phyloP scores from a whole-genome alignment of 30 jellyfish, hydroid and myxozoan genomes.

The Turritopsis dohrnii region DNA sequence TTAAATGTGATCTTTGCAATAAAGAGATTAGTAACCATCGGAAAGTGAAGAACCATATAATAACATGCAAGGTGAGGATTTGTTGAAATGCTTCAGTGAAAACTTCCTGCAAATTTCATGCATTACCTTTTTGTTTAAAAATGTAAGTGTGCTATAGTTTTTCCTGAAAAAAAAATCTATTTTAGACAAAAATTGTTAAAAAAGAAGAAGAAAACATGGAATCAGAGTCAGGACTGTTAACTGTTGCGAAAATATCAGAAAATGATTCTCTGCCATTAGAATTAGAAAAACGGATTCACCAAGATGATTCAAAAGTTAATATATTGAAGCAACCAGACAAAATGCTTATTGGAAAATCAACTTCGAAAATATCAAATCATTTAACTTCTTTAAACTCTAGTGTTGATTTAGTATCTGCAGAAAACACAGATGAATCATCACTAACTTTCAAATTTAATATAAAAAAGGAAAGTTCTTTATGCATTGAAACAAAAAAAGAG shows the following conservation, averaged over 20 bases:
- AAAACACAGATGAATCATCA: not conserved
- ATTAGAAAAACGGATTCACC: not conserved
- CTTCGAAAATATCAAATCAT: not conserved
- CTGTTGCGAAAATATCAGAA: not conserved
- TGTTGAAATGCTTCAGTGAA: not conserved
- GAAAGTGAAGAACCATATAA: slow-evolving; percentile 11
- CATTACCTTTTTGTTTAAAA: too few relatives aligned
- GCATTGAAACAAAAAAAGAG: not conserved
- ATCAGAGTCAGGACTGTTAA: not conserved
- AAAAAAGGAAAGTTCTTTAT: not conserved
- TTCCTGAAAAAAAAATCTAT: too few relatives aligned
- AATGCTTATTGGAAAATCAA: not conserved
- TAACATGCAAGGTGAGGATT: not conserved
- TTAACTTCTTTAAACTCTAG: not conserved
- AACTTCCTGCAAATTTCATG: too few relatives aligned
- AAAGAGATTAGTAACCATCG: slow-evolving; percentile 8
- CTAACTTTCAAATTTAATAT: not conserved
- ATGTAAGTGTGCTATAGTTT: too few relatives aligned
- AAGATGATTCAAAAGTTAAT: not conserved
- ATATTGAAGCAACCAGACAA: not conserved
- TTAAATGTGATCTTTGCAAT: slow-evolving; percentile 26
- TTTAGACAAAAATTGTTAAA: too few relatives aligned
- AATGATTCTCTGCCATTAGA: not conserved
- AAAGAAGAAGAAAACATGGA: not conserved
- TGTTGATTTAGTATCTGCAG: not conserved